Evolutionary conservation across 1,140 invertebrate species (phyloP), one percentile per base, ranked within the genome.

Genomic region (Pogonomyrmex barbatus): DNA sequence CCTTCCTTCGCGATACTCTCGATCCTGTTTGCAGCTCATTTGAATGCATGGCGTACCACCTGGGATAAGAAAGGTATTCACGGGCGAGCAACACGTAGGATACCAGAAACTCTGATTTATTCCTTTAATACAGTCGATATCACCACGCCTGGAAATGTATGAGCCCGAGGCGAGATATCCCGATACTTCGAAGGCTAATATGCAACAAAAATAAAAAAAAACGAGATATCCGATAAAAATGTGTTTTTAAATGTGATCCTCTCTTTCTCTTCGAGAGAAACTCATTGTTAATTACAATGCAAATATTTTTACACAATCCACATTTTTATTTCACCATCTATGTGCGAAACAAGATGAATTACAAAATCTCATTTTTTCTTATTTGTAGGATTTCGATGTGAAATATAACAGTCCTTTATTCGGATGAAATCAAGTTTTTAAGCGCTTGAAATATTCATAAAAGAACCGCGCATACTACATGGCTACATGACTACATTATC

Each of bases 11-110:
- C 39, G 75, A 71, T 88, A 87, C 88, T 82, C 88, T 81, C 91
- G 91, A 92, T 88, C 89, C 91, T 87, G 86, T 90, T 88, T 87
- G 86, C 76, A 89, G 86, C 86, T 92, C 91, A 91, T 92, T 91
- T 90, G 87, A 91, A 92, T 92, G 89, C 91, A 92, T 91, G 85
- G 84, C 58, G 68, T 77, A 87, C 70, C 85, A 86, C 78, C 42
- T 73, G 87, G 87, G 91, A 91, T 91, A 82, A 88, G 82, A 85
- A 68, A 77, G 58, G 81, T 82, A 88, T 91, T 83, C 86, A 87
- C 65, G 56, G n/a, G 71, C 47, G 73, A 78, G 86, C 88, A 91
- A 91, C 88, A 91, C 90, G 87, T 90, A 88, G 85, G 67, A 86
- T 82, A 88, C 63, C 84, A 77, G 83, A 87, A 86, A 91, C 88